These are phyloP conservation scores for Drosophila nebulosa DNA, from an alignment of 1,140 invertebrate genomes.

Conservation along the genomic window DNA sequence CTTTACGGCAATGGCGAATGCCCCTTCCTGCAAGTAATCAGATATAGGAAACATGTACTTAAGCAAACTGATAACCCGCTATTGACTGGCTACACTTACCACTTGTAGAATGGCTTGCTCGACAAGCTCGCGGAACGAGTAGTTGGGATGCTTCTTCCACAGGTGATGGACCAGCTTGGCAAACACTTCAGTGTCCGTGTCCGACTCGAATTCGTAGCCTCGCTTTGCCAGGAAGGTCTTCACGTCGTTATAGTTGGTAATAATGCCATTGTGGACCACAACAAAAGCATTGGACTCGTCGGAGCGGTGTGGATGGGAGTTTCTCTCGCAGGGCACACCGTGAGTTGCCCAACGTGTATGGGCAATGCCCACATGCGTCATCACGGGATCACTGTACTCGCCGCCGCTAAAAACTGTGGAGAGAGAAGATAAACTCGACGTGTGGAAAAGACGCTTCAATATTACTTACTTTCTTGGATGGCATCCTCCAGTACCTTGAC, in stretches of 20 bases:
- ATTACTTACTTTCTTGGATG: slow-evolving; percentile 83
- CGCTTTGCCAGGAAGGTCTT: slow-evolving; percentile 96
- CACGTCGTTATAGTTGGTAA: slow-evolving; percentile 99
- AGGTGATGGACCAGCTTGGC: slow-evolving; percentile 98
- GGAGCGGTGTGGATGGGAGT: slow-evolving; percentile 99
- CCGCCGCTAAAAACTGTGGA: slow-evolving; percentile 60
- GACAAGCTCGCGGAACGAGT: slow-evolving; percentile 96
- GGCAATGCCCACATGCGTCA: slow-evolving; percentile 96
- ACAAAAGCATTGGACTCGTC: slow-evolving; percentile 94
- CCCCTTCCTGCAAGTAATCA: slow-evolving; percentile 89
- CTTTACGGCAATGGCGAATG: slow-evolving; percentile 98
- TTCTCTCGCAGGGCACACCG: slow-evolving; percentile 94
- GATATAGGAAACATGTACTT: not conserved
- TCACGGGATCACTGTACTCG: slow-evolving; percentile 62
- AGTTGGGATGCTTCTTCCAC: slow-evolving; percentile 93
- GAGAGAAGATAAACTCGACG: not conserved
- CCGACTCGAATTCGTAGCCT: slow-evolving; percentile 96
- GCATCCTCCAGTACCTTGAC: slow-evolving; percentile 95
- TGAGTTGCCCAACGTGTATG: slow-evolving; percentile 99
- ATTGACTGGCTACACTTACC: slow-evolving; percentile 19
- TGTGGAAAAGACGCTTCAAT: not conserved
- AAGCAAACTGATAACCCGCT: not conserved
- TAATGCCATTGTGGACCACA: slow-evolving; percentile 99
- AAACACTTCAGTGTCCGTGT: slow-evolving; percentile 99
- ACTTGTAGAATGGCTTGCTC: slow-evolving; percentile 98